These are phyloP conservation scores for Euthynnus affinis DNA, from an alignment of 2,797 vertebrate species.

Conservation along the genomic window DNA sequence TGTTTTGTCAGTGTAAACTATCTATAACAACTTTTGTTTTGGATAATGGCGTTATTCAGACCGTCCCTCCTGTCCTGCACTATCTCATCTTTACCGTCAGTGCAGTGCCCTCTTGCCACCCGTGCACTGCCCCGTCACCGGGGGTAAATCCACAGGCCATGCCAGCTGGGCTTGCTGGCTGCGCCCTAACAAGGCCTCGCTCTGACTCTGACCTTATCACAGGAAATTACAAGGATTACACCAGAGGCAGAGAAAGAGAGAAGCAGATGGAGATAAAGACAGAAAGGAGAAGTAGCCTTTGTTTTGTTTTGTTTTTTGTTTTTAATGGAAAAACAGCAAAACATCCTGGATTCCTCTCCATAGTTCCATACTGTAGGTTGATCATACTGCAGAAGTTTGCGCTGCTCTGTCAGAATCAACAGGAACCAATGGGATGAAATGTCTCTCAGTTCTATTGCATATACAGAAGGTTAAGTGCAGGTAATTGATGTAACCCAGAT, in stretches of 20 bases:
- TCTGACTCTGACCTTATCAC: slow-evolving; percentile 63
- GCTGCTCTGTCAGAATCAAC: background rate
- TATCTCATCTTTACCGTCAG: background rate
- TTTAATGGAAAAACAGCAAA: slow-evolving; percentile 32
- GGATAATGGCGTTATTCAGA: background rate
- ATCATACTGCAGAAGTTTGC: background rate
- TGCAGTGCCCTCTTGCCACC: background rate
- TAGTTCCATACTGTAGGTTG: background rate
- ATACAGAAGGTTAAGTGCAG: background rate
- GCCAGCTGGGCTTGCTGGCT: slow-evolving; percentile 48
- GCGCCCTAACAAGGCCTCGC: slow-evolving; percentile 46
- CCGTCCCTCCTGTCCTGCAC: background rate
- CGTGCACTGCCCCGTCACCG: background rate
- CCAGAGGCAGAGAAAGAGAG: slow-evolving; percentile 35
- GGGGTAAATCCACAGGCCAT: slow-evolving; percentile 36
- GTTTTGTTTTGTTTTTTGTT: no score
- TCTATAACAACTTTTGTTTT: no score
- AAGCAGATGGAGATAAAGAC: slow-evolving; percentile 3
- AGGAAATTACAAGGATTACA: slow-evolving; percentile 74
- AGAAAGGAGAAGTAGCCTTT: slow-evolving; percentile 11
- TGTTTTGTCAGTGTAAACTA: no score
- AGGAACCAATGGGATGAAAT: slow-evolving; percentile 2
- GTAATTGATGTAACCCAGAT: slow-evolving; percentile 16
- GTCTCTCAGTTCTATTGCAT: background rate
- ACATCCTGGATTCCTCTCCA: slow-evolving; percentile 5